Evolutionary conservation across 2,113 vertebrate species (phyloP).

Genomic region (Lamprologus ornatipinnis): DNA sequence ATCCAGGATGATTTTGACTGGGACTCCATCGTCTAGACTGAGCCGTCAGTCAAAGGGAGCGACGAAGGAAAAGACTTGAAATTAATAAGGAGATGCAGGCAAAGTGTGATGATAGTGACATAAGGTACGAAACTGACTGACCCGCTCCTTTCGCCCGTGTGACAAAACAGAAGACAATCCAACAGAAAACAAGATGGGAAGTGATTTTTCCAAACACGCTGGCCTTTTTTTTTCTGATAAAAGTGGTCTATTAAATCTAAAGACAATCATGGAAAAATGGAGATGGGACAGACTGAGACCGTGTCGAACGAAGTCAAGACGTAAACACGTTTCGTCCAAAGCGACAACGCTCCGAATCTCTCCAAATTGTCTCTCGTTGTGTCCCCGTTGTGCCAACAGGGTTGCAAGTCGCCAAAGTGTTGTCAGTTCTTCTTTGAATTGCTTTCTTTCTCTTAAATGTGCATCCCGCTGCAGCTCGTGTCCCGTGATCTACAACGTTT

Average conservation of each 20-base stretch:
- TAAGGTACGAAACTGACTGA: neutral
- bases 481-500: neutral
- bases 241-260: conserved; percentile 47
- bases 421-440: conserved; percentile 33
- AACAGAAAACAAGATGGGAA: conserved; percentile 5
- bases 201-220: neutral
- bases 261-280: conserved; percentile 75
- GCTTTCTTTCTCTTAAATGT: neutral
- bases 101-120: neutral
- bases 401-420: conserved; percentile 42
- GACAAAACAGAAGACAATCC: conserved; percentile 56
- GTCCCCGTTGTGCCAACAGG: conserved; percentile 21
- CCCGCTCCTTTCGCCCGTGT: conserved; percentile 10
- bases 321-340: neutral
- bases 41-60: neutral
- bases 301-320: neutral
- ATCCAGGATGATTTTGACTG: conserved; percentile 88
- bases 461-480: neutral
- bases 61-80: neutral
- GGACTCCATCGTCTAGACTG: conserved; percentile 82
- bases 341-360: neutral
- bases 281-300: neutral
- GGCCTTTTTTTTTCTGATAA: conserved; percentile 11
- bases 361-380: conserved; percentile 4
- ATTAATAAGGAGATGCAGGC: neutral